These are phyloP conservation scores for Dynastes tityus DNA, from an alignment of 2,888 invertebrate genomes.

Conservation along the genomic window DNA sequence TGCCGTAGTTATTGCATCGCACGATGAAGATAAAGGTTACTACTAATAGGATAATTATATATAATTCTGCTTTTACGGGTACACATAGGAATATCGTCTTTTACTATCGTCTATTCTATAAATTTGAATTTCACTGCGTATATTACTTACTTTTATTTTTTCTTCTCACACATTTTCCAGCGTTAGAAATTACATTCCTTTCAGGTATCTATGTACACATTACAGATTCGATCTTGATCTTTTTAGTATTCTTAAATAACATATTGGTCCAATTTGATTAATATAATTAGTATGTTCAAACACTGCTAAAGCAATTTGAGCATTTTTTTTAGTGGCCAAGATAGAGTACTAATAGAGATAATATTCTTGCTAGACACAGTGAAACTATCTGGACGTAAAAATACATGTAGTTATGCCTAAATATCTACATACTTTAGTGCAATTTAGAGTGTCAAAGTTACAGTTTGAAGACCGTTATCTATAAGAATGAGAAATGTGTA, in stretches of 20 bases:
- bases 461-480: no score
- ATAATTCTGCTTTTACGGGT: constrained; percentile 52
- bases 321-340: no score
- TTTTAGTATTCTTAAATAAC: not conserved
- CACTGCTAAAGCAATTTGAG: not conserved
- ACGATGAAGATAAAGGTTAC: constrained; percentile 55
- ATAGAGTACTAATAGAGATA: no score
- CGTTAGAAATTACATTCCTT: constrained; percentile 9
- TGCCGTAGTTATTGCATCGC: constrained; percentile 34
- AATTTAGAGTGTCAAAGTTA: no score
- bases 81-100: constrained; percentile 43
- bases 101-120: constrained; percentile 50
- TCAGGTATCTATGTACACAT: not conserved
- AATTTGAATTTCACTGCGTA: constrained; percentile 43
- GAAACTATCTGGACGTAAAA: no score
- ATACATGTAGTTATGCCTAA: no score
- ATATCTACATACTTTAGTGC: no score
- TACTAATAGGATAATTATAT: constrained; percentile 56
- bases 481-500: no score
- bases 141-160: constrained; percentile 27
- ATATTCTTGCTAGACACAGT: no score
- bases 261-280: not conserved
- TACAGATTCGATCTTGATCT: not conserved
- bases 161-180: constrained; percentile 15
- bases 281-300: constrained; percentile 12